Evolutionary conservation across 1,140 invertebrate species (phyloP).

Genomic region (Macrobrachium nipponense): DNA sequence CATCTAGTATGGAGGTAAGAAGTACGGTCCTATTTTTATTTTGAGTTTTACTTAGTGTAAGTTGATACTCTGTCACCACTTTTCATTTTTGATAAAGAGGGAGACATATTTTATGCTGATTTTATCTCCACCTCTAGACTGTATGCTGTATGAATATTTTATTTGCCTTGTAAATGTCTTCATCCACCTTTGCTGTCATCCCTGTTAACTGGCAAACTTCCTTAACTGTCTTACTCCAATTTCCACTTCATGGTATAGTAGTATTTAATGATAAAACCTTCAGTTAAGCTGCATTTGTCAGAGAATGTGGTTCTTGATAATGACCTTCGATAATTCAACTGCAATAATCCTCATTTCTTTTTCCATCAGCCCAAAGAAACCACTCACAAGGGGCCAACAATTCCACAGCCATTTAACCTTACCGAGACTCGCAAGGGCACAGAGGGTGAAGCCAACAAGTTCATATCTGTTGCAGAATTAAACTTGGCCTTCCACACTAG

Average conservation of each 20-base stretch:
- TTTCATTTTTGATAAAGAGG: background rate
- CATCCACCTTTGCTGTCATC: too few species aligned
- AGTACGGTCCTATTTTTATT: background rate
- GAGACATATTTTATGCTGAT: too few species aligned
- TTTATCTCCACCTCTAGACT: too few species aligned
- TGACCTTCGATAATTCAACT: background rate
- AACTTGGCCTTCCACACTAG: slow-evolving; percentile 59
- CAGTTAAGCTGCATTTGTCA: background rate
- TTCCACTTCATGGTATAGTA: too few species aligned
- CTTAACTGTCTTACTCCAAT: too few species aligned
- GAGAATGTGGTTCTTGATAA: background rate
- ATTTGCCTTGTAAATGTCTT: too few species aligned
- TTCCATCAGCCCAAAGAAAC: background rate
- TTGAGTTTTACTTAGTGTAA: too few species aligned
- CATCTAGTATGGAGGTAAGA: slow-evolving; percentile 24
- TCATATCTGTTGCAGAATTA: slow-evolving; percentile 58
- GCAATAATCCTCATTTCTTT: background rate
- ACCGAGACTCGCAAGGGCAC: slow-evolving; percentile 32
- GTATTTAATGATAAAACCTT: too few species aligned
- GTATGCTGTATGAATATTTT: too few species aligned
- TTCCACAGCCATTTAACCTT: slow-evolving; percentile 62
- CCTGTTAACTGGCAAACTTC: too few species aligned
- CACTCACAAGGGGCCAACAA: slow-evolving; percentile 45
- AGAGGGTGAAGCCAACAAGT: slow-evolving; percentile 44
- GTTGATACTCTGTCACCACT: background rate